Conservation (phyloP, 1,140 invertebrate species). For the Schlechtendalia chinensis region DNA sequence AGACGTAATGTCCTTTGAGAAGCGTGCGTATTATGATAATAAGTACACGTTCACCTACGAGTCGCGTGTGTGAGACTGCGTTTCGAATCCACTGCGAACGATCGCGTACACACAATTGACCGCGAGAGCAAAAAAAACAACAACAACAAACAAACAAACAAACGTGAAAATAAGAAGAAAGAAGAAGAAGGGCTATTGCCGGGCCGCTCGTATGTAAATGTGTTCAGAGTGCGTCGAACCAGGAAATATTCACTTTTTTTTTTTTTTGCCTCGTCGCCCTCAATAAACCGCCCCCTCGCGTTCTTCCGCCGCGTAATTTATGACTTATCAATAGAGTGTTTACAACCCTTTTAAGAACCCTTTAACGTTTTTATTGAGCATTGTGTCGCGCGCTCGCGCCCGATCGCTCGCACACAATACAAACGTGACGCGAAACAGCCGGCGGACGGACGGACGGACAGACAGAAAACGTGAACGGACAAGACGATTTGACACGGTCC, state of each 20-base stretch:
- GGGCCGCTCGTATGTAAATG: constrained; percentile 25
- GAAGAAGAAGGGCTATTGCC: neutral
- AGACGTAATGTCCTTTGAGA: constrained; percentile 19
- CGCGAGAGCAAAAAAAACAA: constrained; percentile 33
- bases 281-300: constrained; percentile 24
- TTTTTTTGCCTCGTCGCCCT: constrained; percentile 1
- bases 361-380: constrained; percentile 47
- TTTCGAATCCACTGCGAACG: constrained; percentile 32
- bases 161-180: constrained; percentile 15
- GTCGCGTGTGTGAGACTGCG: too few species aligned
- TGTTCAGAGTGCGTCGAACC: constrained; percentile 45
- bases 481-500: constrained; percentile 46
- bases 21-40: neutral
- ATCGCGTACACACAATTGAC: constrained; percentile 41
- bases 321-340: constrained; percentile 47
- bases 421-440: too few species aligned
- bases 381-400: neutral
- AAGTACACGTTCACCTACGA: neutral
- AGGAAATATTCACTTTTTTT: constrained; percentile 47
- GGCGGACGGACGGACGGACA: neutral
- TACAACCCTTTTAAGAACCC: constrained; percentile 45
- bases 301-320: constrained; percentile 36
- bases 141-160: constrained; percentile 19
- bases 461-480: neutral
- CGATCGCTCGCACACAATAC: too few species aligned